Conservation (phyloP, 2,797 vertebrate genomes). For the Helicolenus hilgendorfi region DNA sequence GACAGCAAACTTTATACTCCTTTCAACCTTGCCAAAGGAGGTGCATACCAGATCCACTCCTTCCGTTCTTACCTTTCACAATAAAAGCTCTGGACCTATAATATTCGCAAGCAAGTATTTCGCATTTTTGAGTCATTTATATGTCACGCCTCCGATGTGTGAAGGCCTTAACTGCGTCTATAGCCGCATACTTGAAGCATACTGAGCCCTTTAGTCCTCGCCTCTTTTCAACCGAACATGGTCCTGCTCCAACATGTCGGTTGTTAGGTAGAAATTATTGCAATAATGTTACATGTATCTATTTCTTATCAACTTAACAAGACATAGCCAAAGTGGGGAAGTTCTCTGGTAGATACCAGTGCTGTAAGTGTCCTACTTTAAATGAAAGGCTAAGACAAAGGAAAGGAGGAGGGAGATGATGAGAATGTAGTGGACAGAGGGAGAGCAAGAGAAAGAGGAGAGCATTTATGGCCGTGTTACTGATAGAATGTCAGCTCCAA, state of each 20-base stretch:
- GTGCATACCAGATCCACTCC: too few relatives aligned
- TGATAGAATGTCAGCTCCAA: constrained; percentile 53
- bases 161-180: not conserved
- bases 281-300: not conserved
- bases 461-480: constrained; percentile 58
- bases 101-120: too few relatives aligned
- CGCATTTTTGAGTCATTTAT: too few relatives aligned
- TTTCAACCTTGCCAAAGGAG: too few relatives aligned
- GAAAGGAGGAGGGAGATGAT: not conserved
- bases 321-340: not conserved
- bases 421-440: constrained; percentile 2
- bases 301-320: not conserved
- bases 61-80: too few relatives aligned
- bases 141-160: too few relatives aligned
- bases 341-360: not conserved
- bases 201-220: accelerated
- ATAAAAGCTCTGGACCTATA: too few relatives aligned
- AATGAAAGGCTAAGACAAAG: constrained; percentile 9
- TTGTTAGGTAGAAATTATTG: not conserved
- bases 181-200: not conserved
- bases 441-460: not conserved
- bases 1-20: too few relatives aligned
- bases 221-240: not conserved
- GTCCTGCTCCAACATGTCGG: not conserved
- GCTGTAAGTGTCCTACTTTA: constrained; percentile 17